Base-by-base conservation (phyloP, 2,888 invertebrate genomes). In the Hymenopus coronatus region DNA sequence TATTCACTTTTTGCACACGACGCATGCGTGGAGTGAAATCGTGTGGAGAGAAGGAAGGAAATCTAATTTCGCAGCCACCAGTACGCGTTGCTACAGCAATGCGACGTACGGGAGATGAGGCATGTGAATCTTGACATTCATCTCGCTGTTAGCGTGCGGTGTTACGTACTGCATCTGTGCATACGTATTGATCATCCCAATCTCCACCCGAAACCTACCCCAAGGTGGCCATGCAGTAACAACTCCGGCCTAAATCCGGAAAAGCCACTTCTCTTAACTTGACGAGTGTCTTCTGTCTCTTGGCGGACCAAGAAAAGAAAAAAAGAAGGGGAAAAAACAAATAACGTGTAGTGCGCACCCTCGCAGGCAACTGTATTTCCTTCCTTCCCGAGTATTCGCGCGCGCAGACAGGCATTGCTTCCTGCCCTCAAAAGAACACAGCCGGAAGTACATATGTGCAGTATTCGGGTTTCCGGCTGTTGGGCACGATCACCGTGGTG, bases 381-480 rank as follows among this genome's bases (percentile, higher is more conserved):
- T 70, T 70, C 54, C 54, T 70, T 20, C 20, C 20, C 54, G 14
- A 70, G 54, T 2, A 25, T 25, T 70, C 54, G 54, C 54, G 54
- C 54, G 54, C 54, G 54, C 54, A 70, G 40, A 70, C 25, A 6
- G 54, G 54, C 3, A 70, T 70, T 70, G 54, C 20, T 70, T 70
- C 54, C 54, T 70, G 15, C 20, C 54, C 54, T 8, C 20, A 20
- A 25, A 70, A 70, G 54, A 70, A 25, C 25, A 70, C 46, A 82
- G 33, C 87, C 82, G 87, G 87, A 87, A 87, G 40, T 87, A n/a
- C n/a, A n/a, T n/a, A 82, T n/a, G 33, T 82, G 28, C 87, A 87
- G 82, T 82, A 87, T 82, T 87, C 87, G 30, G 25, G 33, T 33
- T 87, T 87, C 87, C 87, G 87, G 54, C 20, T 3, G 20, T 3